Base-by-base conservation (phyloP, 2,797 vertebrate species). In the Clarias platycephalus region DNA sequence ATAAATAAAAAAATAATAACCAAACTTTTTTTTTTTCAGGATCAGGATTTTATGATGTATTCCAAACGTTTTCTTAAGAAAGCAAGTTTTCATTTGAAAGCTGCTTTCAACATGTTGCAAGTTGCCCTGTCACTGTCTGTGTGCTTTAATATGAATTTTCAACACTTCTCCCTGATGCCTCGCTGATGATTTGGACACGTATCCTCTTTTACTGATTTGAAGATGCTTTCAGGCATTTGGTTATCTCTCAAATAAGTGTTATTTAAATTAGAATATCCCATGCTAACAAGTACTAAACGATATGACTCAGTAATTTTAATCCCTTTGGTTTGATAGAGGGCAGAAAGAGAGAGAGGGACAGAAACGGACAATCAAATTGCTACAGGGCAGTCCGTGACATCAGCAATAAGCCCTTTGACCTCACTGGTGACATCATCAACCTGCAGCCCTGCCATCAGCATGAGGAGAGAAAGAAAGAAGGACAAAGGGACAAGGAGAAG, bases 351-450 rank as follows among this genome's bases (percentile, higher is more conserved):
- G 16, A 6, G 71, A 49, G 40, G 8, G 12, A 60, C n/a, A 49
- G 53, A 2, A n/a, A 57, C n/a, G 15, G 49, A 4, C 70, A 28
- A 7, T 10, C 10, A 22, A 58, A 28, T 7, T 44, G 53, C 75
- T 90, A 89, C 86, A 77, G 76, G 57, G 31, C 31, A 60, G 20
- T 86, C 86, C 88, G 82, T 89, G 87, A 83, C 84, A 92, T 91
- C 90, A 92, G 86, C 82, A 87, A 90, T 89, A 74, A 87, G 83
- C 86, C 87, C 86, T 88, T 87, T 85, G 82, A 90, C 77, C 40
- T 28, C 85, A 86, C 58, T 85, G 86, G 70, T 87, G 84, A 92
- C 90, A 90, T 91, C 91, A 90, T 83, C 63, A 91, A 87, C 91
- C 87, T 70, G 26, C 87, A 90, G 92, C 90, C 88, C 81, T 87